Percentiles rank a stretch among this genome's conserved stretches.
phyloP scores from a whole-genome alignment of 2,113 vertebrate genomes.

The Eclectus roratus region DNA sequence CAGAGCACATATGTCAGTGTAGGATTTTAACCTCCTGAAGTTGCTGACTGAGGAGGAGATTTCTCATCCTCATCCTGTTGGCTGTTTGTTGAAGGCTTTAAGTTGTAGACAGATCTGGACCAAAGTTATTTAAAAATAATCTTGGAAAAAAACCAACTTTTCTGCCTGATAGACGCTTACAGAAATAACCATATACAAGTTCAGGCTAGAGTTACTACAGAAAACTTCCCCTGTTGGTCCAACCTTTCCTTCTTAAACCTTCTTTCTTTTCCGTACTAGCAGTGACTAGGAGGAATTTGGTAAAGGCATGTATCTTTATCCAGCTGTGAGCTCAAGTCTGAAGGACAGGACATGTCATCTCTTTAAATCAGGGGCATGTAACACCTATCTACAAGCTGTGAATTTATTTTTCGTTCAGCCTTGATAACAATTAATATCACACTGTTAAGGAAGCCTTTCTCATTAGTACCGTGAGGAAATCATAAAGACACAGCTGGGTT shows the following conservation, averaged over 20 bases:
- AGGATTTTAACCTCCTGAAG: not conserved
- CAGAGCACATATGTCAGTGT: not conserved
- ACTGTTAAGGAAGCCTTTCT: not conserved
- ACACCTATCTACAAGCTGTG: not conserved
- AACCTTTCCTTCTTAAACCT: not conserved
- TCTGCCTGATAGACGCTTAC: not conserved
- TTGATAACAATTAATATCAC: not conserved
- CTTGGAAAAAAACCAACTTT: not conserved
- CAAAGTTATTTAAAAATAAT: not conserved
- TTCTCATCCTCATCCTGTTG: not conserved
- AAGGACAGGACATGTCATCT: not conserved
- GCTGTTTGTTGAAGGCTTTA: not conserved
- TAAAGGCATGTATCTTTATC: not conserved
- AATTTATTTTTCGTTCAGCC: not conserved
- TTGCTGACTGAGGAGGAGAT: not conserved
- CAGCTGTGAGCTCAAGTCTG: not conserved
- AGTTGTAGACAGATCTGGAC: not conserved
- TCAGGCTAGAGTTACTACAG: not conserved
- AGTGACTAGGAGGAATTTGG: not conserved
- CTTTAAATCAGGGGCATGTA: not conserved
- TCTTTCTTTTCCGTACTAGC: not conserved
- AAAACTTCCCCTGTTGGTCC: not conserved
- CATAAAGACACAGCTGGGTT: not conserved
- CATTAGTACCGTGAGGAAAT: not conserved
- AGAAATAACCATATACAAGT: not conserved